These are phyloP conservation scores for Xestia ashworthii DNA, from an alignment of 2,888 invertebrate species.

Conservation along the genomic window DNA sequence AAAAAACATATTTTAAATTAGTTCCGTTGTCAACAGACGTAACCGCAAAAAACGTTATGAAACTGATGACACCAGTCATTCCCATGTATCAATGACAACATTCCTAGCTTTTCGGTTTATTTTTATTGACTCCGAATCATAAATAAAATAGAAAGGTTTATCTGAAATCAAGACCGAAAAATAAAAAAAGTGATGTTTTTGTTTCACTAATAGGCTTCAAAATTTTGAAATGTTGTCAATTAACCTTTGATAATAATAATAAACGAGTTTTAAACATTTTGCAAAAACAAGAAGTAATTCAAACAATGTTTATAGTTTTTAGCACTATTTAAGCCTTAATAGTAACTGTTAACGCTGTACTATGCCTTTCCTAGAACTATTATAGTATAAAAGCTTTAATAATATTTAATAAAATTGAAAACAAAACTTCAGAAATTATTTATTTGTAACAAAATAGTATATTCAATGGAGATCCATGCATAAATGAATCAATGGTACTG, in stretches of 20 bases:
- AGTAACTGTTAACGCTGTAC: constrained; percentile 84
- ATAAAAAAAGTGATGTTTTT: not conserved
- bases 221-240: constrained; percentile 15
- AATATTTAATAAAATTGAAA: constrained; percentile 81
- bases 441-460: constrained; percentile 78
- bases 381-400: constrained; percentile 84
- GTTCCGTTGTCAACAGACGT: not conserved
- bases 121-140: not conserved
- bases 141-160: not conserved
- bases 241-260: constrained; percentile 35
- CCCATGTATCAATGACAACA: not conserved
- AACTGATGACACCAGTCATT: not conserved
- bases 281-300: constrained; percentile 72
- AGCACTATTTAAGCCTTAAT: constrained; percentile 86
- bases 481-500: constrained; percentile 89
- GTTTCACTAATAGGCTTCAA: not conserved
- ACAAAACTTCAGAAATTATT: constrained; percentile 76
- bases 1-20: not conserved
- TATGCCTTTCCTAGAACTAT: constrained; percentile 88
- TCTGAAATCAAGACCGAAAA: not conserved
- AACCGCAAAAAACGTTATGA: not conserved
- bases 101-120: not conserved
- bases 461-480: constrained; percentile 89
- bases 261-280: constrained; percentile 64
- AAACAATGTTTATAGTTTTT: constrained; percentile 73